Evolutionary conservation across 1,140 invertebrate genomes (phyloP), one percentile per base, ranked within the genome.

Genomic region (Bombus waltoni): DNA sequence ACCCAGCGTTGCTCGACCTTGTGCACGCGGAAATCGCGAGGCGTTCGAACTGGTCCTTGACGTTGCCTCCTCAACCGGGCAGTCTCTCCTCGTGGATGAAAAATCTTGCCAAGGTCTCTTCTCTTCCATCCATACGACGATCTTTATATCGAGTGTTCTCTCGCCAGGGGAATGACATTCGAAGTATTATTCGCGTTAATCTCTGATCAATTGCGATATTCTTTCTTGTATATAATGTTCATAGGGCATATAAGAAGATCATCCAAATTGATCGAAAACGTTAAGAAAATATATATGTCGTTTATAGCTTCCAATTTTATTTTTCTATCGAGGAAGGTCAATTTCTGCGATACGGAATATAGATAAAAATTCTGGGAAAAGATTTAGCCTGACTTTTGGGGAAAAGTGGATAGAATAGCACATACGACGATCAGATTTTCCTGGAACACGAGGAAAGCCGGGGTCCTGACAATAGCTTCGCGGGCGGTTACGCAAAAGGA

Each of bases 21-120:
- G 86, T 81, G 32, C 71, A 90, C 81, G 65, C 91, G 91, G 91
- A 92, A 92, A 91, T 90, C 80, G 89, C 71, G 85, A 84, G 82
- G 87, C 68, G 72, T 75, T 88, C 73, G 28, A 42, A 53, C 32
- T 35, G 81, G 66, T 91, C 89, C 89, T 91, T 90, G 89, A 92
- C 66, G 83, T 91, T 87, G 86, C 86, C 82, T 62, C 78, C 81
- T 78, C 80, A 57, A 90, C 15, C 47, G 74, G 73, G 38, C 32
- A 83, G 47, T 71, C 84, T 70, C 47, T 42, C 44, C 25, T 35
- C 40, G 44, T 68, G 42, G n/a, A 53, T 72, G 81, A 81, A 72
- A 90, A 81, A 84, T 91, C 87, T 80, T 71, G 65, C 62, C 81
- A 90, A 90, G 81, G 74, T 42, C 68, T 59, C 59, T 72, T 73